Conservation (phyloP, 2,888 invertebrate genomes). For the Lasioglossum malachurum region DNA sequence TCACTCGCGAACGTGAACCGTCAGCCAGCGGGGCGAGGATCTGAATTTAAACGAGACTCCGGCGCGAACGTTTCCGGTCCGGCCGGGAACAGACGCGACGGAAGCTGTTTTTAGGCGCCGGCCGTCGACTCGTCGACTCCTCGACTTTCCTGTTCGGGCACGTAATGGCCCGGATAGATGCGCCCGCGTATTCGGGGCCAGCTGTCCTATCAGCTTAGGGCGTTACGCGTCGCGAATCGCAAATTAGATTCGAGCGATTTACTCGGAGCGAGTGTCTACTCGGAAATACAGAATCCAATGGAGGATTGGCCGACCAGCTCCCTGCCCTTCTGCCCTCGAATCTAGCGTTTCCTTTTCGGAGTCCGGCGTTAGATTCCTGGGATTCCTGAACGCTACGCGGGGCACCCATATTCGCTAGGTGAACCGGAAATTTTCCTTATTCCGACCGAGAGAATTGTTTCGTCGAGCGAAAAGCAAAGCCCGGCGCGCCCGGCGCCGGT, state of each 20-base stretch:
- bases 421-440: slow-evolving; percentile 47
- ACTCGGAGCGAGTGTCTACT: slow-evolving; percentile 22
- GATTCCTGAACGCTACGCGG: slow-evolving; percentile 34
- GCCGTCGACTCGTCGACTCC: not conserved
- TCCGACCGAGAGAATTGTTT: slow-evolving; percentile 15
- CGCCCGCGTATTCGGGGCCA: slow-evolving; percentile 18
- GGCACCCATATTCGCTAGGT: not conserved
- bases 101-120: slow-evolving; percentile 41
- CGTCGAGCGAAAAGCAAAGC: not conserved
- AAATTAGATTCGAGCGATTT: slow-evolving; percentile 64
- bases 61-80: slow-evolving; percentile 16
- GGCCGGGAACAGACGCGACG: slow-evolving; percentile 25
- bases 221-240: slow-evolving; percentile 59
- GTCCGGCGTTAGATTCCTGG: slow-evolving; percentile 44
- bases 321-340: not conserved
- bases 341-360: not conserved
- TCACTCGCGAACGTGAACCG: slow-evolving; percentile 25
- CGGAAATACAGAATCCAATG: slow-evolving; percentile 40
- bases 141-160: slow-evolving; percentile 33
- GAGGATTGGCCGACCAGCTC: not conserved
- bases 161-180: slow-evolving; percentile 51
- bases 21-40: not conserved
- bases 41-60: slow-evolving; percentile 66
- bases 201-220: slow-evolving; percentile 35
- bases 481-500: not conserved